Evolutionary conservation across 2,888 invertebrate species (phyloP), one percentile per base, ranked within the genome.

Genomic region (Gastracanthus pulcherrimus): DNA sequence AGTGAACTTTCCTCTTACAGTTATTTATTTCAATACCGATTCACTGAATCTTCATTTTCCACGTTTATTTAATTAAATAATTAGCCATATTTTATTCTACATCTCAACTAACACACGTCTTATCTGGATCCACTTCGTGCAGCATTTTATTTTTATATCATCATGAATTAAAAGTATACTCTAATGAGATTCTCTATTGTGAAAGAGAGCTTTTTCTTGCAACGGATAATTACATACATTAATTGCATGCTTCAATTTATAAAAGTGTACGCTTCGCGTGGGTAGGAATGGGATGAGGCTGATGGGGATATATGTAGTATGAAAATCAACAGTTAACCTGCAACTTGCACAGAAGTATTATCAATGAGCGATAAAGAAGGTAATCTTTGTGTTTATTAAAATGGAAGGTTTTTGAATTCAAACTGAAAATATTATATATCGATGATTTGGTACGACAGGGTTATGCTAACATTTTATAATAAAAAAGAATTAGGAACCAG

Each of bases 341-440:
- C 11, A 45, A 34, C 51, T 76, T 62, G 16, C 7, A 51, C 23
- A 41, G 26, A 51, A 13, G 11, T 62, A 66, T 41, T 62, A 48
- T 19, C 62, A 55, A 80, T 80, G 80, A 51, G 6, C n/a, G 6
- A 66, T 26, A 55, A 66, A 11, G 26, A 72, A 79, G 79, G 79
- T 79, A 64, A 29, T 41, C 26, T 13, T 55, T 29, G 29, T 23
- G 3, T 41, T 9, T 9, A 41, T 41, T 9, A 41, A 9, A 16
- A 41, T 5, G 16, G 16, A 0, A 45, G n/a, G 4, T n/a, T 1
- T 2, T n/a, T n/a, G n/a, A n/a, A n/a, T n/a, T n/a, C n/a, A n/a
- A n/a, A n/a, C n/a, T n/a, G n/a, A n/a, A n/a, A n/a, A n/a, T n/a
- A n/a, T n/a, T n/a, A n/a, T n/a, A n/a, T n/a, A n/a, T n/a, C n/a